Evolutionary conservation across 53 echinoderm and acorn worm species (phyloP).

Genomic region (Arbacia lixula): DNA sequence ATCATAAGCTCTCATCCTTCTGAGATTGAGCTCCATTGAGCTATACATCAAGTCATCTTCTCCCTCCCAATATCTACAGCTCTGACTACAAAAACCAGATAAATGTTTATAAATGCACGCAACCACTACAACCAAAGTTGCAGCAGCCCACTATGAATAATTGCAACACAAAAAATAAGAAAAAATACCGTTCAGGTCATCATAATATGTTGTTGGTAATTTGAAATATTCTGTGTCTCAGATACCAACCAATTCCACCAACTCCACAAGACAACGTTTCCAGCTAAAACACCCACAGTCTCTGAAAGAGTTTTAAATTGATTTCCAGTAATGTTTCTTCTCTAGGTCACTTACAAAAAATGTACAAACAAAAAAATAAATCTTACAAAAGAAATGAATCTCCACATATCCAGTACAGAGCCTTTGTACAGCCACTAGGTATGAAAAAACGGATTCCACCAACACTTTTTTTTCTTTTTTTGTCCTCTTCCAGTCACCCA

Average conservation of each 20-base stretch:
- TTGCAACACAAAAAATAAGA: constrained; percentile 38
- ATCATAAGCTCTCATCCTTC: background rate
- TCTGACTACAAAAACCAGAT: constrained; percentile 18
- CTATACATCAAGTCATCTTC: background rate
- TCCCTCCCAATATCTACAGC: constrained; percentile 39
- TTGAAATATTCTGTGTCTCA: constrained; percentile 25
- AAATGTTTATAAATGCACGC: background rate
- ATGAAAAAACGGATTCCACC: constrained; percentile 54
- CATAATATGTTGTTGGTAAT: constrained; percentile 8
- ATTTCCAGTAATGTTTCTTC: constrained; percentile 14
- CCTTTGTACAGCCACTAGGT: constrained; percentile 61
- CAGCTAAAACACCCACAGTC: constrained; percentile 40
- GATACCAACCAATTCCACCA: constrained; percentile 14
- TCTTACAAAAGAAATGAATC: constrained; percentile 36
- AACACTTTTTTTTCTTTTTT: background rate
- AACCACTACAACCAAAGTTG: background rate
- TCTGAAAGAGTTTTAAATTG: constrained; percentile 33
- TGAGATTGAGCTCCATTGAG: background rate
- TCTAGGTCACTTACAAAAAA: constrained; percentile 46
- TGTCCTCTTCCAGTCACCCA: constrained; percentile 5
- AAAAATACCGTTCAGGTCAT: constrained; percentile 23
- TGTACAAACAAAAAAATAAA: constrained; percentile 44
- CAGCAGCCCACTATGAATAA: constrained; percentile 8
- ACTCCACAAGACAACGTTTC: constrained; percentile 28
- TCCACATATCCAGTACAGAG: constrained; percentile 54